Evolutionary conservation across 2,797 vertebrate genomes (phyloP), one percentile per base, ranked within the genome.

Genomic region (Phataginus tetradactyla): DNA sequence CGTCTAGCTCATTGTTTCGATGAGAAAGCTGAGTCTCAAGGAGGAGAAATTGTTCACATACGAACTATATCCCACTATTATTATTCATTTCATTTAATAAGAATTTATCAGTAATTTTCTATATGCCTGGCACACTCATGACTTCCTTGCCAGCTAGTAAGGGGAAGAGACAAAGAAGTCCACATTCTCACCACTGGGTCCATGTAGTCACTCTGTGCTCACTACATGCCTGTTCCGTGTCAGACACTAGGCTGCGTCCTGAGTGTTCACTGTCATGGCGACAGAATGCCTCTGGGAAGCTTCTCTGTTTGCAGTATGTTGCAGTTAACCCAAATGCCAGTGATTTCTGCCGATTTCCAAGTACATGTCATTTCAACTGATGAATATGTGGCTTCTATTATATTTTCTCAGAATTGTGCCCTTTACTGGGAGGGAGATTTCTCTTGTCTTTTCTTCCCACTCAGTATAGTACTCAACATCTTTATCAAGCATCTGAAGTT

Each of bases 401-500:
- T 20, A 1, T 53, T 17, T 72, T 85, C 87, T 89, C 12, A 49
- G 27, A 89, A 32, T 83, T 34, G 23, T 51, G 34, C n/a, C 14
- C 17, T 75, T 86, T 29, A 63, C 29, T 61, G 3, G 21, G 18
- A 86, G 18, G 37, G 57, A 72, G 5, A 51, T 83, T 86, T 61
- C 63, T 57, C 51, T 80, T 27, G 6, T 86, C 8, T 84, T 64
- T 91, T 80, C 64, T 89, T 86, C 86, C 15, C 7, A n/a, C 8
- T 79, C 37, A 55, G 0, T 34, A 27, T 25, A 69, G 39, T 5
- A 27, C 18, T 53, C 69, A 75, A 11, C 92, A 66, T 89, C 75
- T 90, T 2, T 84, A 37, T 14, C 15, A 7, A 2, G 71, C 57
- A 45, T 63, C 17, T 37, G 3, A 81, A 37, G 2, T 79, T 90